Percentiles rank a stretch among this genome's conserved stretches.
These are phyloP conservation scores for Orbicella faveolata DNA, from an alignment of 64 coral and sea anemone genomes.

Conservation along the genomic window DNA sequence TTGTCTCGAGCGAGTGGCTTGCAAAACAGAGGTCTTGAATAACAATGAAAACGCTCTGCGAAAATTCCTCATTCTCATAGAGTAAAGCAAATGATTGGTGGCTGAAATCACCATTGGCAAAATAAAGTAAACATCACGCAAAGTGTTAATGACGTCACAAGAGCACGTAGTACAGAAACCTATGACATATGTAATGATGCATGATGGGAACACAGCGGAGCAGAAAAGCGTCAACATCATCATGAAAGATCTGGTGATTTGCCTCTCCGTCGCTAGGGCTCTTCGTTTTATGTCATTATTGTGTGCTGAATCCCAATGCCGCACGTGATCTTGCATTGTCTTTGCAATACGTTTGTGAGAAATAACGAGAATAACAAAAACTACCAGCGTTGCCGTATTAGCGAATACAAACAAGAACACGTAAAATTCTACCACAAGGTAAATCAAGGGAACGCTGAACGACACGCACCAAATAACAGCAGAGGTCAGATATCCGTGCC, in stretches of 20 bases:
- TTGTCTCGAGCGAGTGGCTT: background rate
- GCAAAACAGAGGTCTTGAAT: background rate
- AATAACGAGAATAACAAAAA: constrained; percentile 36
- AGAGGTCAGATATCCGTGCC: constrained; percentile 15
- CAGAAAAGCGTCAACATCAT: constrained; percentile 49
- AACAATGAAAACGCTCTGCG: constrained; percentile 32
- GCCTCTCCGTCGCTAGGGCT: constrained; percentile 9
- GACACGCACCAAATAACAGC: constrained; percentile 45
- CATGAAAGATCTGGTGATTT: constrained; percentile 51
- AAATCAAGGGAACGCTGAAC: constrained; percentile 12
- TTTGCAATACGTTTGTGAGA: constrained; percentile 46
- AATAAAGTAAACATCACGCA: constrained; percentile 56
- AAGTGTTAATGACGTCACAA: constrained; percentile 46
- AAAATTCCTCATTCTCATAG: constrained; percentile 68
- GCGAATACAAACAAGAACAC: constrained; percentile 57
- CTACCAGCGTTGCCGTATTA: constrained; percentile 33
- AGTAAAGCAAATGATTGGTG: constrained; percentile 65
- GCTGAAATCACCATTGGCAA: constrained; percentile 29
- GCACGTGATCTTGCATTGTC: constrained; percentile 31
- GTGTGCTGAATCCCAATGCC: background rate
- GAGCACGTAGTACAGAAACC: constrained; percentile 54
- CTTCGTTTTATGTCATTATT: background rate
- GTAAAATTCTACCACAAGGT: constrained; percentile 32
- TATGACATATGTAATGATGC: constrained; percentile 47
- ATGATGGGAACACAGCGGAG: constrained; percentile 47